These are phyloP conservation scores for Grallaria varia DNA, from an alignment of 2,113 vertebrate species.

Conservation along the genomic window DNA sequence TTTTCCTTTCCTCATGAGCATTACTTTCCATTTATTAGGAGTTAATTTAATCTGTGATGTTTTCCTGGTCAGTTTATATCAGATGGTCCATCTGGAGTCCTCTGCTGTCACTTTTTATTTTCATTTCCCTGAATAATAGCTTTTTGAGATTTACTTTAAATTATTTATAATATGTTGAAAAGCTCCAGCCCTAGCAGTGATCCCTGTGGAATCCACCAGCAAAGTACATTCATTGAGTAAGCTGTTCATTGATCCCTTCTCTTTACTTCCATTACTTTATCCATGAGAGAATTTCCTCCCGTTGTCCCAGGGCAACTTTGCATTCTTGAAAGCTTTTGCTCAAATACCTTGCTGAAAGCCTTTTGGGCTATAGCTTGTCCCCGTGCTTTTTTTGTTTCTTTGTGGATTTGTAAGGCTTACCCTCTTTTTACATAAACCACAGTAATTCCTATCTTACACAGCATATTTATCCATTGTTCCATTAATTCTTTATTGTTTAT, in stretches of 20 bases:
- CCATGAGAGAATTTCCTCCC: neutral
- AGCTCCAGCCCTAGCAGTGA: neutral
- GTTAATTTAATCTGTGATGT: neutral
- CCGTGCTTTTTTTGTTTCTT: neutral
- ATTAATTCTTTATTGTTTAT: neutral
- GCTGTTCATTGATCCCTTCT: neutral
- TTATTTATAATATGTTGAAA: slow-evolving; percentile 4
- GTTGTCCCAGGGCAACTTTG: neutral
- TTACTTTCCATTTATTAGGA: neutral
- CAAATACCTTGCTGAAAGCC: neutral
- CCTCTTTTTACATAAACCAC: neutral
- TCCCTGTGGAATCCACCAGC: neutral
- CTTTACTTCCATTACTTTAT: neutral
- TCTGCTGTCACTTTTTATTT: neutral
- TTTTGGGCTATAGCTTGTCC: neutral
- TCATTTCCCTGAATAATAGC: neutral
- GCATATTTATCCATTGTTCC: neutral
- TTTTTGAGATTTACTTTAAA: neutral
- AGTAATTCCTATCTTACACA: neutral
- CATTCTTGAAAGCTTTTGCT: neutral
- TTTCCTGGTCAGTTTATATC: neutral
- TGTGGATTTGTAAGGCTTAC: neutral
- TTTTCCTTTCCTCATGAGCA: neutral
- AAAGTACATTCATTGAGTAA: neutral
- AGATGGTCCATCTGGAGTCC: neutral